phyloP scores from a whole-genome alignment of 2,113 vertebrate genomes.

The Clupea harengus region DNA sequence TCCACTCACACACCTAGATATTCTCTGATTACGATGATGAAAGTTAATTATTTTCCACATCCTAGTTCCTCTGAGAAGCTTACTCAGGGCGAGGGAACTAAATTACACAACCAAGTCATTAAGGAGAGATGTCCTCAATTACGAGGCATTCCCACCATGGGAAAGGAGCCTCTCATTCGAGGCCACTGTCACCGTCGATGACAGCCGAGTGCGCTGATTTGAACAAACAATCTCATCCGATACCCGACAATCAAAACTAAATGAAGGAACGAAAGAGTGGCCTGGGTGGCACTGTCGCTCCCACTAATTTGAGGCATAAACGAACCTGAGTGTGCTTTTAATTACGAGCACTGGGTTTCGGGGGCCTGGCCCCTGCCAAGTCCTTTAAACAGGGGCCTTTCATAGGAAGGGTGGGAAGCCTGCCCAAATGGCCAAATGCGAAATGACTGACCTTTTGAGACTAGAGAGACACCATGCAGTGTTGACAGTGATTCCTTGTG shows the following conservation, averaged over 20 bases:
- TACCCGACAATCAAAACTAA: not conserved
- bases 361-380: not conserved
- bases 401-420: not conserved
- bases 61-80: constrained; percentile 45
- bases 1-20: constrained; percentile 28
- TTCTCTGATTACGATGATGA: constrained; percentile 43
- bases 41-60: constrained; percentile 46
- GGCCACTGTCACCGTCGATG: not conserved
- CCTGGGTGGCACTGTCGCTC: not conserved
- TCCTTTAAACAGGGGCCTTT: not conserved
- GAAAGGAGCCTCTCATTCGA: not conserved
- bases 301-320: not conserved
- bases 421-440: not conserved
- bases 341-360: not conserved
- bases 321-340: not conserved
- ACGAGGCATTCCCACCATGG: constrained; percentile 2
- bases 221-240: not conserved
- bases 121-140: constrained; percentile 31
- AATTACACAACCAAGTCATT: constrained; percentile 47
- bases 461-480: not conserved
- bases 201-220: not conserved
- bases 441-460: not conserved
- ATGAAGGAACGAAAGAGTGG: not conserved
- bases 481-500: not conserved
- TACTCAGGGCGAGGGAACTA: constrained; percentile 41